A percentile compares a stretch with the other conserved stretches of the same genome.
These are phyloP conservation scores for Tanytarsus gracilentus DNA, from an alignment of 2,888 invertebrate species.

Conservation along the genomic window DNA sequence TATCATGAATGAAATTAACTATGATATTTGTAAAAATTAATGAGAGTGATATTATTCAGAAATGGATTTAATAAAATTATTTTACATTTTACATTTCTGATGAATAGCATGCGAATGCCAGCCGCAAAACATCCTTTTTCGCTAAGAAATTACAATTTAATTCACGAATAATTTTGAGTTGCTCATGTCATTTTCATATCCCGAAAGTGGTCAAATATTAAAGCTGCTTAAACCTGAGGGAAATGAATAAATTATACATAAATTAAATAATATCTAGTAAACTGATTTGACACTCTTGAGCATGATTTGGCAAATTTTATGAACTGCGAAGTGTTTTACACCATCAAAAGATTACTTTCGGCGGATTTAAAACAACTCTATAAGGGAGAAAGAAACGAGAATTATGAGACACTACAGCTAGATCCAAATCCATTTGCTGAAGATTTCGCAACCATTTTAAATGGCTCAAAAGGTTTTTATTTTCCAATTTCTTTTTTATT, in stretches of 20 bases:
- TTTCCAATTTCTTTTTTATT: too few species aligned
- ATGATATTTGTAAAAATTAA: too few species aligned
- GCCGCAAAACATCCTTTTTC: constrained; percentile 81
- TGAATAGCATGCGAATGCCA: constrained; percentile 85
- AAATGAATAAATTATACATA: too few species aligned
- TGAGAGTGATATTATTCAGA: too few species aligned
- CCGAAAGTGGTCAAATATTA: constrained; percentile 66
- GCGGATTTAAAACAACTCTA: constrained; percentile 64
- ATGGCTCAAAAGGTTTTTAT: constrained; percentile 67
- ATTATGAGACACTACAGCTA: constrained; percentile 33
- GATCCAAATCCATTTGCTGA: constrained; percentile 62
- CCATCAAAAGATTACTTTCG: constrained; percentile 69
- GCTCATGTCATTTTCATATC: constrained; percentile 79
- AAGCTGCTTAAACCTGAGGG: too few species aligned
- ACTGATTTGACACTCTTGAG: constrained; percentile 43
- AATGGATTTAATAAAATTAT: too few species aligned
- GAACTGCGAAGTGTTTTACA: constrained; percentile 64
- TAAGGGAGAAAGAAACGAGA: constrained; percentile 17
- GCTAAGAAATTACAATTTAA: constrained; percentile 68
- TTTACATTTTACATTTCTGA: too few species aligned
- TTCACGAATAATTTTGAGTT: constrained; percentile 66
- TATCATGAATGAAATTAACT: too few species aligned
- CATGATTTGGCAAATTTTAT: constrained; percentile 63
- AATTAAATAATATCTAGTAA: too few species aligned
- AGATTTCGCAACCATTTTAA: constrained; percentile 51